Percentiles rank a stretch among this genome's conserved stretches.
phyloP scores from a whole-genome alignment of 2,888 invertebrate species.

The Embidobia sp. region DNA sequence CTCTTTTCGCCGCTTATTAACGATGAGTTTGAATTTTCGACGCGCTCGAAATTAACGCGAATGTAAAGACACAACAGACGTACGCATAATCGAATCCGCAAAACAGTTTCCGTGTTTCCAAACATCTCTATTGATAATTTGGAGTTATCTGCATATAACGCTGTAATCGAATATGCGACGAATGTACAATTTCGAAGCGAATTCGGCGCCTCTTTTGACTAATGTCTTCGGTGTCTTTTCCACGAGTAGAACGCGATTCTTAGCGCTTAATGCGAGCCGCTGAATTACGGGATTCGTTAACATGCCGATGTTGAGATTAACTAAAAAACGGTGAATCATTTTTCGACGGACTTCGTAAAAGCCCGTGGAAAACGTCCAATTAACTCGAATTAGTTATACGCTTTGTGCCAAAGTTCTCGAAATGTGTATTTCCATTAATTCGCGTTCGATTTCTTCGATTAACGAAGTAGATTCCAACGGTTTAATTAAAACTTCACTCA shows the following conservation, averaged over 20 bases:
- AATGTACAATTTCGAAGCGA: constrained; percentile 11
- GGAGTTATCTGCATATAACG: constrained; percentile 32
- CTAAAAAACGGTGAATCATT: constrained; percentile 7
- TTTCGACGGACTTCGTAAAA: neutral
- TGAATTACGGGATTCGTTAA: no score
- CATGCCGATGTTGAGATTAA: no score
- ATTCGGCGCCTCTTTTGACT: constrained; percentile 25
- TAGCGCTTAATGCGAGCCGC: no score
- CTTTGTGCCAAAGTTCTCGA: constrained; percentile 5
- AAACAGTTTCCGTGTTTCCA: constrained; percentile 40
- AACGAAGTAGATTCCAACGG: no score
- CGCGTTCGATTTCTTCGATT: constrained; percentile 9
- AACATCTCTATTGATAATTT: constrained; percentile 39
- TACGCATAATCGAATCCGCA: constrained; percentile 10
- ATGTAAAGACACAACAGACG: constrained; percentile 23
- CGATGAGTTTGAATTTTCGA: neutral
- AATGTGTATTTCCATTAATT: neutral
- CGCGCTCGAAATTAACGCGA: no score
- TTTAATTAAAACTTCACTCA: no score
- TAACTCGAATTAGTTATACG: constrained; percentile 18
- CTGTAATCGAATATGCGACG: constrained; percentile 26
- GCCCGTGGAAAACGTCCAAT: neutral
- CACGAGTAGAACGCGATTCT: constrained; percentile 9
- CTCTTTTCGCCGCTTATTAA: no score
- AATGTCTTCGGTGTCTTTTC: constrained; percentile 48